Evolutionary conservation across 2,888 invertebrate species (phyloP).

Genomic region (Shargacucullia verbasci): DNA sequence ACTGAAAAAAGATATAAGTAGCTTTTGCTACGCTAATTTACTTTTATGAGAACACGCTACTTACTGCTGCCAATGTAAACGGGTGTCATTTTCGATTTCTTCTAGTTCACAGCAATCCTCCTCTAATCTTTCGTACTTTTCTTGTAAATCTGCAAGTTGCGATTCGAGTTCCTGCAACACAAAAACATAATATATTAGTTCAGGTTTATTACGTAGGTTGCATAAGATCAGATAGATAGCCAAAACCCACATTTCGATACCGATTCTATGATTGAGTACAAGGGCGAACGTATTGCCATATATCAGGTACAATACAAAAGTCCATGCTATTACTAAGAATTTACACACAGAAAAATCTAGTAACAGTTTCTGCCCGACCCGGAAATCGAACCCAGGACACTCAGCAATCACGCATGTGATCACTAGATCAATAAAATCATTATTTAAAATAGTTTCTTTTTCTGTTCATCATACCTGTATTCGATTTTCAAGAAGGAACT

Average conservation of each 20-base stretch:
- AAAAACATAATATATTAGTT: slow-evolving; percentile 22
- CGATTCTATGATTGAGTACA: no score
- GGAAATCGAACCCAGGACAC: no score
- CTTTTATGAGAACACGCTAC: slow-evolving; percentile 51
- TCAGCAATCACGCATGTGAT: no score
- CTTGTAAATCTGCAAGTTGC: slow-evolving; percentile 88
- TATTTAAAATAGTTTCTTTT: no score
- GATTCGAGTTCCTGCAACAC: slow-evolving; percentile 84
- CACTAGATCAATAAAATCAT: background rate
- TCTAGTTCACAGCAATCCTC: slow-evolving; percentile 93
- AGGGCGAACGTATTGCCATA: no score
- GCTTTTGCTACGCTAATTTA: slow-evolving; percentile 15
- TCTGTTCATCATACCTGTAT: slow-evolving; percentile 73
- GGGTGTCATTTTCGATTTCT: slow-evolving; percentile 93
- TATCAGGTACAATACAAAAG: no score
- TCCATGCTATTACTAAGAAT: no score
- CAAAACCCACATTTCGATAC: no score
- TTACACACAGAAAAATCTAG: no score
- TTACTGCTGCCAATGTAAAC: slow-evolving; percentile 90
- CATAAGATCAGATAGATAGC: no score
- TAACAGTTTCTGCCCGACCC: no score
- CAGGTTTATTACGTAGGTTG: no score
- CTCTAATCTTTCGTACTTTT: slow-evolving; percentile 90
- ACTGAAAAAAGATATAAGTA: background rate
- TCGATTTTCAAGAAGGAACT: slow-evolving; percentile 86